phyloP scores from a whole-genome alignment of 2,113 vertebrate species.

The Erythrolamprus reginae region DNA sequence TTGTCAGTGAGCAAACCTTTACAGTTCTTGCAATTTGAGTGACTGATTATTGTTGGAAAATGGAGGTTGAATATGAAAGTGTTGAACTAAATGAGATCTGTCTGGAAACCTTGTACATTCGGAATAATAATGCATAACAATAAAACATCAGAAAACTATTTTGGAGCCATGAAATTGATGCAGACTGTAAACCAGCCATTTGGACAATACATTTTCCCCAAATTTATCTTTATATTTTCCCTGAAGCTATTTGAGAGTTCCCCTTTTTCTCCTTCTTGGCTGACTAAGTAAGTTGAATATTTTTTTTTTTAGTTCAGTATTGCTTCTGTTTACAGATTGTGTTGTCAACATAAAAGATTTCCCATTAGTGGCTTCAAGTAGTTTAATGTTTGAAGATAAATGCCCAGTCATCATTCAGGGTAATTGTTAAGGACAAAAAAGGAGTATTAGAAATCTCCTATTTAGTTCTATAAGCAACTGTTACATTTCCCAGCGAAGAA shows the following conservation, averaged over 20 bases:
- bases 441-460: neutral
- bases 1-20: neutral
- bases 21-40: neutral
- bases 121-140: neutral
- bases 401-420: neutral
- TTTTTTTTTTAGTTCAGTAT: neutral
- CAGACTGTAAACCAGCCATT: neutral
- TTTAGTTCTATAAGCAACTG: neutral
- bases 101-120: neutral
- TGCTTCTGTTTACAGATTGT: neutral
- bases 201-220: neutral
- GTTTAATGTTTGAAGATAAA: neutral
- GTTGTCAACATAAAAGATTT: constrained; percentile 1
- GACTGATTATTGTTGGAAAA: neutral
- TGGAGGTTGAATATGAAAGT: neutral
- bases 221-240: neutral
- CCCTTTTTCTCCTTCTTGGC: neutral
- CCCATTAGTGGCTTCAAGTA: neutral
- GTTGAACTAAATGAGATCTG: neutral
- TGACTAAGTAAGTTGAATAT: neutral
- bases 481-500: neutral
- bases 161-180: neutral
- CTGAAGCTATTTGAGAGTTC: neutral
- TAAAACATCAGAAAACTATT: neutral
- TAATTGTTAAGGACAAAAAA: neutral